Conservation (phyloP, 2,113 vertebrate species). For the Stegostoma tigrinum region DNA sequence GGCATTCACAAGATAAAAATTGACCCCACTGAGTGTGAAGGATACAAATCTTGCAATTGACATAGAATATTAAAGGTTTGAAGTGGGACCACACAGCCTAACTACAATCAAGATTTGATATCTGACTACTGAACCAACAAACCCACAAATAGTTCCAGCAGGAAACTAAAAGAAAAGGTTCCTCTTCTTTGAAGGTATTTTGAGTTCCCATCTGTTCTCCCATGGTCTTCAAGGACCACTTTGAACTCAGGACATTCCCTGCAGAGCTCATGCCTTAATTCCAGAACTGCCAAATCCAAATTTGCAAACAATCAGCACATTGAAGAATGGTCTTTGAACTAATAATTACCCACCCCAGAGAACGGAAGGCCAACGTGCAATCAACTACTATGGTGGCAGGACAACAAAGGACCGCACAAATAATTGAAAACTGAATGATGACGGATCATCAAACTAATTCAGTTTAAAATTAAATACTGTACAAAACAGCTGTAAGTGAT, state of each 20-base stretch:
- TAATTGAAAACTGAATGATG: not conserved
- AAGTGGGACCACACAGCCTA: not conserved
- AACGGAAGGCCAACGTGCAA: constrained; percentile 3
- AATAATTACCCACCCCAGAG: constrained; percentile 10
- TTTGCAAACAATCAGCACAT: not conserved
- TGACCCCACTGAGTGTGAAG: constrained; percentile 18
- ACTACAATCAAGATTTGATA: not conserved
- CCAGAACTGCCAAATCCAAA: not conserved
- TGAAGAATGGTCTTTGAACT: constrained; percentile 1
- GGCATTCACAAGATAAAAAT: not conserved
- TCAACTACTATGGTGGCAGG: constrained; percentile 17
- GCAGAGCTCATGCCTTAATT: not conserved
- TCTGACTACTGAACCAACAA: not conserved
- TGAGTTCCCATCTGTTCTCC: not conserved
- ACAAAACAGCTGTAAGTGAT: constrained; percentile 19
- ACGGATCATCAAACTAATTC: not conserved
- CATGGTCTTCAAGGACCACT: constrained; percentile 23
- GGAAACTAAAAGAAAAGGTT: not conserved
- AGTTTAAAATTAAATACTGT: not conserved
- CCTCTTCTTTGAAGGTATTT: constrained; percentile 3
- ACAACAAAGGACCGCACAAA: constrained; percentile 15
- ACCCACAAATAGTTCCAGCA: constrained; percentile 5
- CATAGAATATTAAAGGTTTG: not conserved
- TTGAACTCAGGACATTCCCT: constrained; percentile 21
- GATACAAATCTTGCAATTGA: constrained; percentile 1